Conservation (phyloP, 2,888 invertebrate species). For the Ormyrus rosae region DNA sequence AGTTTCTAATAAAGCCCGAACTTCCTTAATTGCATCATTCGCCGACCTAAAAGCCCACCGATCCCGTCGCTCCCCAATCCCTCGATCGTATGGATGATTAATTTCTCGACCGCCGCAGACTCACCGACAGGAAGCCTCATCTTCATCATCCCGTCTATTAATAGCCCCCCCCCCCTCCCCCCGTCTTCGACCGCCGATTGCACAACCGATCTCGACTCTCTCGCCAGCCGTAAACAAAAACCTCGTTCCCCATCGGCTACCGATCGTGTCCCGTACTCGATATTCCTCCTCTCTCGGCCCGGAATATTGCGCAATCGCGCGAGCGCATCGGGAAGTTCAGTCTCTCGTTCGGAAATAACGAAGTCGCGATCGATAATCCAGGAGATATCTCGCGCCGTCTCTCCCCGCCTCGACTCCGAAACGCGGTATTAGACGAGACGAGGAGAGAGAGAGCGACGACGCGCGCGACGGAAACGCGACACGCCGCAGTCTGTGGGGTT, state of each 20-base stretch:
- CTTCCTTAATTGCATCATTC: neutral
- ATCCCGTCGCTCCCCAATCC: neutral
- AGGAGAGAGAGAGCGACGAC: neutral
- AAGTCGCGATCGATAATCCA: constrained; percentile 45
- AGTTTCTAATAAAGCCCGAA: neutral
- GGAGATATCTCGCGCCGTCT: constrained; percentile 26
- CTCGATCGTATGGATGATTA: neutral
- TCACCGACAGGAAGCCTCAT: neutral
- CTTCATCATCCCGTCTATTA: too few species aligned
- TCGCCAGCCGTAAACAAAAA: too few species aligned
- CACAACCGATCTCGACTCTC: too few species aligned
- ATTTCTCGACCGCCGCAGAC: neutral
- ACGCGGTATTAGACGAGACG: too few species aligned
- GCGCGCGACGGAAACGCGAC: constrained; percentile 38
- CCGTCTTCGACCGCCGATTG: too few species aligned
- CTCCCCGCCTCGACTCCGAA: neutral
- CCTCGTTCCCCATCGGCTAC: neutral
- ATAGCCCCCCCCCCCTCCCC: too few species aligned
- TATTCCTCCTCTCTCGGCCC: neutral
- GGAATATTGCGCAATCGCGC: neutral
- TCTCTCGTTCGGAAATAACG: neutral
- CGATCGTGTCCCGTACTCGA: neutral
- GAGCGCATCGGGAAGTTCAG: neutral
- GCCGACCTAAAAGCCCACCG: neutral
- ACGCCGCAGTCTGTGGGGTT: constrained; percentile 55